Conservation (phyloP, 1,140 invertebrate genomes). For the Gryllus bimaculatus region DNA sequence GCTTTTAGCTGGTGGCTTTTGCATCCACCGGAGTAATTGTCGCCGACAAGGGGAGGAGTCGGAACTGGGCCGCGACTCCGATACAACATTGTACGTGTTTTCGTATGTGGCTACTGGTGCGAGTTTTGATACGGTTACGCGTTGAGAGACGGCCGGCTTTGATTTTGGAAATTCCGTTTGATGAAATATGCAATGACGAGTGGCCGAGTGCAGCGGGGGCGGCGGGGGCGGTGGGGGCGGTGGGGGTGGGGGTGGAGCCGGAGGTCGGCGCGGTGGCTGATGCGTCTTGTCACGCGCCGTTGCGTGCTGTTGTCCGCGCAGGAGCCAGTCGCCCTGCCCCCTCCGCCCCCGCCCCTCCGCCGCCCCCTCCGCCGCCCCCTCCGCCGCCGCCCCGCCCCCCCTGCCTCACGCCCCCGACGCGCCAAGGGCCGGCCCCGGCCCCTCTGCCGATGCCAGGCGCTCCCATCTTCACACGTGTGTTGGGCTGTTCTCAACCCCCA, state of each 20-base stretch:
- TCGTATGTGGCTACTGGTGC: not conserved
- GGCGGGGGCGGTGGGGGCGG: not conserved
- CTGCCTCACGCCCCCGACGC: not conserved
- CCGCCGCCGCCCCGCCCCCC: no score
- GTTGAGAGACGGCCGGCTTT: not conserved
- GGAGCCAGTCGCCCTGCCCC: not conserved
- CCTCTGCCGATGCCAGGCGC: not conserved
- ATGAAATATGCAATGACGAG: constrained; percentile 13
- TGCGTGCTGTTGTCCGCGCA: not conserved
- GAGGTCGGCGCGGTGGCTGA: not conserved
- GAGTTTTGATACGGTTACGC: constrained; percentile 1
- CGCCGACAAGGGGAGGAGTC: not conserved
- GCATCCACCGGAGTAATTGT: not conserved
- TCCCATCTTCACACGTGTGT: no score
- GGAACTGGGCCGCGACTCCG: not conserved
- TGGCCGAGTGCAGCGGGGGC: not conserved
- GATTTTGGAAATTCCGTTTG: constrained; percentile 11
- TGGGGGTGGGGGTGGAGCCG: not conserved
- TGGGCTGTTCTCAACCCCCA: no score
- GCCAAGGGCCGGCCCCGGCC: no score
- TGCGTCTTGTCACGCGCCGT: constrained; percentile 7
- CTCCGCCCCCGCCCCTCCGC: no score
- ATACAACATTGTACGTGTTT: not conserved
- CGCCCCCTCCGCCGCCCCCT: not conserved
- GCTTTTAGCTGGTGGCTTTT: not conserved